Conservation (phyloP, 2,888 invertebrate species). For the Hydrotaea cyrtoneurina region DNA sequence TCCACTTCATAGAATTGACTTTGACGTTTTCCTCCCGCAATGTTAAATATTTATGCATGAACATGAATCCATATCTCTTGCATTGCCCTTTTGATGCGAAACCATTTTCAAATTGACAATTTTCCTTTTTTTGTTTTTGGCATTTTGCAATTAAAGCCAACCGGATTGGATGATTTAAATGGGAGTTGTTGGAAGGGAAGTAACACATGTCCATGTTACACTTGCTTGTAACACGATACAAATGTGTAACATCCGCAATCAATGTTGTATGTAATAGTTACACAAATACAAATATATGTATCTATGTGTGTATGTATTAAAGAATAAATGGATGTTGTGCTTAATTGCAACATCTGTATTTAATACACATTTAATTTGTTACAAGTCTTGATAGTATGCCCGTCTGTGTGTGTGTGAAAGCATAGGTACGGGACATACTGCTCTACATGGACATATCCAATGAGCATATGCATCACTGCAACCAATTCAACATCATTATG, state of each 20-base stretch:
- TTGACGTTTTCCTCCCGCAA: too few relatives aligned
- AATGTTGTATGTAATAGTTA: neutral
- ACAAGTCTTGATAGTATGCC: neutral
- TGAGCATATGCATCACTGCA: too few relatives aligned
- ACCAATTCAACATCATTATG: neutral
- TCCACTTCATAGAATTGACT: too few relatives aligned
- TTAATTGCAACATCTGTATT: conserved; percentile 20
- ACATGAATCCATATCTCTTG: too few relatives aligned
- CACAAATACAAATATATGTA: neutral
- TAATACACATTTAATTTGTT: conserved; percentile 24
- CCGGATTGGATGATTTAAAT: neutral
- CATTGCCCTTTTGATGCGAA: neutral
- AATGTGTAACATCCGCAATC: conserved; percentile 15
- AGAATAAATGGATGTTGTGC: neutral
- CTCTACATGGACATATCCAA: too few relatives aligned
- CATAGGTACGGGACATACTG: neutral
- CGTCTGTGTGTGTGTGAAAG: neutral
- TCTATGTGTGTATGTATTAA: neutral
- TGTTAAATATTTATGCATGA: too few relatives aligned
- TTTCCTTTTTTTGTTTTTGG: neutral
- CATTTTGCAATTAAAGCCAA: conserved; percentile 1
- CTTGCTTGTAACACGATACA: neutral
- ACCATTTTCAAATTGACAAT: neutral
- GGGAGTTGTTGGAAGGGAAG: neutral
- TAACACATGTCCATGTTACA: conserved; percentile 17